phyloP scores from a whole-genome alignment of 92 coral and sea anemone genomes.

The Bergia sp. region DNA sequence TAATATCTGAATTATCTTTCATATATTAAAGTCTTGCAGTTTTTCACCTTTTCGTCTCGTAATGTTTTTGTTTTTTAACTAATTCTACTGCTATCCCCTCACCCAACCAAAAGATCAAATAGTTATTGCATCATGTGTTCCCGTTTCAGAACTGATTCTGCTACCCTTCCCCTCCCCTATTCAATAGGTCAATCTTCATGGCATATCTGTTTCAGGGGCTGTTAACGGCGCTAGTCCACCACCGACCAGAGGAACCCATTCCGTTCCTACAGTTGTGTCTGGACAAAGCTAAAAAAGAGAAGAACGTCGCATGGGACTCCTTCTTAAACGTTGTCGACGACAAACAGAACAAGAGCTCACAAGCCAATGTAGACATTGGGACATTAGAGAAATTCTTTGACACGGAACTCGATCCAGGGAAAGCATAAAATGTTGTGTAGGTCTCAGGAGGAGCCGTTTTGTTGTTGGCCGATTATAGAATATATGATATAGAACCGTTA shows the following conservation, averaged over 20 bases:
- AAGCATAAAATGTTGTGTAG: conserved; percentile 1
- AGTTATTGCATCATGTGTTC: no score
- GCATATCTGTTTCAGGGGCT: conserved; percentile 66
- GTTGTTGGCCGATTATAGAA: background rate
- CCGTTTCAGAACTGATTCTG: no score
- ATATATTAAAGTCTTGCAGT: no score
- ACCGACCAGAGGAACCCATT: conserved; percentile 82
- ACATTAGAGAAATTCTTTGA: conserved; percentile 81
- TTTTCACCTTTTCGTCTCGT: no score
- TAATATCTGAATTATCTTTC: no score
- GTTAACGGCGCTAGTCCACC: conserved; percentile 79
- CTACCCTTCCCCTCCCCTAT: no score
- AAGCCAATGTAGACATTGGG: conserved; percentile 60
- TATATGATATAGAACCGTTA: background rate
- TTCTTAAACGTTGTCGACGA: conserved; percentile 58
- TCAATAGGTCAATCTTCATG: background rate
- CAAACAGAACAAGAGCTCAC: conserved; percentile 62
- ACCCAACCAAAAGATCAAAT: no score
- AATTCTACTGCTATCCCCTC: no score
- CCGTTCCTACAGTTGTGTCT: conserved; percentile 77
- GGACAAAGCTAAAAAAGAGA: conserved; percentile 67
- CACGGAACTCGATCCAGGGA: conserved; percentile 69
- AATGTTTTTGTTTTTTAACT: no score
- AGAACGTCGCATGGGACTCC: conserved; percentile 74
- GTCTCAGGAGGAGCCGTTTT: background rate